Evolutionary conservation across 2,888 invertebrate genomes (phyloP), one percentile per base, ranked within the genome.

Genomic region (Lepas anatifera): DNA sequence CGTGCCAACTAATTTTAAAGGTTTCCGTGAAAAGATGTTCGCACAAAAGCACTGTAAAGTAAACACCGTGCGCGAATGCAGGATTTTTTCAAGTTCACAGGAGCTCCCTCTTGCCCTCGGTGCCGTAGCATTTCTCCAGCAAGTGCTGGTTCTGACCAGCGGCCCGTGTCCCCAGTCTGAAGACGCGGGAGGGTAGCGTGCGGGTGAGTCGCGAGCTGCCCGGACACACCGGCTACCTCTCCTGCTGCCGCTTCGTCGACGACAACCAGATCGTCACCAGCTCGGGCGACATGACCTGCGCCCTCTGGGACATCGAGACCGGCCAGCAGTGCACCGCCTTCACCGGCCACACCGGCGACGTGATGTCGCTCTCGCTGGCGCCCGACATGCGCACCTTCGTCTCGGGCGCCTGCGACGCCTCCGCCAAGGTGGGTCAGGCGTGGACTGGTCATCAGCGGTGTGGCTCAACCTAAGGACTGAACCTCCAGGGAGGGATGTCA

Each of bases 211-310:
- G 99, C 79, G 99, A 99, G 85, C 86, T 99, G 81, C 98, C 98
- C 76, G 99, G 99, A 74, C 98, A 99, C 85, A 98, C 97, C 77
- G 99, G 99, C 76, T 99, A 99, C 83, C 87, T 99, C 80, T 97
- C 97, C 74, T 99, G 99, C 87, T 99, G 99, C 87, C 92, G 99
- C 77, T 99, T 99, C 86, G 87, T 99, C 76, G 98, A 99, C 83
- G 99, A 99, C 86, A 98, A 97, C 87, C 98, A 92, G 81, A 96
- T 96, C 79, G 96, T 99, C 77, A 99, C 99, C 80, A 96, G 96
- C 84, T 98, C 97, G 73, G 99, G 99, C 75, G 99, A 99, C 83
- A 99, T 99, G 98, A 95, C 98, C 76, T 99, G 91, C 85, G 98
- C 98, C 77, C 87, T 99, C 75, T 99, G 99, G 99, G 99, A 99